Percentiles rank a stretch among this genome's conserved stretches.
Conservation (phyloP, 2,113 vertebrate species). For the Pampusana beccarii region DNA sequence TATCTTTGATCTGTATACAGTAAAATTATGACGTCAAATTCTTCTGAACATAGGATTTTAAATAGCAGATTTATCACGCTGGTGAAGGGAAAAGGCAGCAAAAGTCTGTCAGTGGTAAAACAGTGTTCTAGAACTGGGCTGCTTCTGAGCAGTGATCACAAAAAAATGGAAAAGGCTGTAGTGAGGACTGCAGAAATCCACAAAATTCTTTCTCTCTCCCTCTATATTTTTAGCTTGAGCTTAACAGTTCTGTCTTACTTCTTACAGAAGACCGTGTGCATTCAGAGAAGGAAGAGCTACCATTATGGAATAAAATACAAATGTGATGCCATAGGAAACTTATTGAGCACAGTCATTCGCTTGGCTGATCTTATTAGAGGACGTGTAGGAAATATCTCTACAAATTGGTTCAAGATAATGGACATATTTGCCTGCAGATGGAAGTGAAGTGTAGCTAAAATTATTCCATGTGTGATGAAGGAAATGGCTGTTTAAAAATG, state of each 20-base stretch:
- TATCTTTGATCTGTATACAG: not conserved
- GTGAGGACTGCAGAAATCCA: not conserved
- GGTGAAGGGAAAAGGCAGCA: not conserved
- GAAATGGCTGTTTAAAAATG: not conserved
- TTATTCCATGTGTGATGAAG: not conserved
- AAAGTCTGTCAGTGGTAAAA: not conserved
- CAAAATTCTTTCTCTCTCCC: not conserved
- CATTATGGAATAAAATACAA: not conserved
- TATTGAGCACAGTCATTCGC: not conserved
- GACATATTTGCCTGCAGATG: not conserved
- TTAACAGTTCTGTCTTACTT: not conserved
- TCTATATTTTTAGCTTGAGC: not conserved
- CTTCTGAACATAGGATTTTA: not conserved
- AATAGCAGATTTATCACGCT: not conserved
- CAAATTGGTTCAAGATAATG: not conserved
- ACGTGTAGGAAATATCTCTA: not conserved
- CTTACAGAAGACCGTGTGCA: not conserved
- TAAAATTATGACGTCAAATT: not conserved
- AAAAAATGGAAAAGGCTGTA: not conserved
- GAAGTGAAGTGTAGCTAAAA: not conserved
- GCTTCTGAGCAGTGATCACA: not conserved
- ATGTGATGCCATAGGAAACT: not conserved
- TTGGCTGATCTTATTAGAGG: not conserved
- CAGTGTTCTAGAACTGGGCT: not conserved
- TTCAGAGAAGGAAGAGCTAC: not conserved